A percentile compares a stretch with the other conserved stretches of the same genome.
These are phyloP conservation scores for Phrynosoma platyrhinos DNA, from an alignment of 2,113 vertebrate genomes.

Conservation along the genomic window DNA sequence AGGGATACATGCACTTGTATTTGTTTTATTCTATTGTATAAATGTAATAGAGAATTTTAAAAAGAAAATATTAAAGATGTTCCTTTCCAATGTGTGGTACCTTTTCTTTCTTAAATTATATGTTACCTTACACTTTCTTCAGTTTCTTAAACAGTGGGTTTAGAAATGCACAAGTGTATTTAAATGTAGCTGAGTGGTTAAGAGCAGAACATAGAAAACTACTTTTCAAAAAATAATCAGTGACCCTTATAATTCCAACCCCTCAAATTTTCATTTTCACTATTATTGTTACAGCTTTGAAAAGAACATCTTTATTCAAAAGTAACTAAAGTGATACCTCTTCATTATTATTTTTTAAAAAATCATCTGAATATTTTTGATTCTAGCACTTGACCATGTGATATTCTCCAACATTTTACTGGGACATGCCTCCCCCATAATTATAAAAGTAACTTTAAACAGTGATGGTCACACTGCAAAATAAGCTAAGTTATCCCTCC, in stretches of 20 bases:
- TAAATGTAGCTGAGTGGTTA: background rate
- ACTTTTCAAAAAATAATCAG: too few relatives aligned
- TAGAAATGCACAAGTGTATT: background rate
- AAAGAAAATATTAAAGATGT: background rate
- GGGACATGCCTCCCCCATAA: background rate
- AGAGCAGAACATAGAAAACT: too few relatives aligned
- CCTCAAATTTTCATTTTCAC: too few relatives aligned
- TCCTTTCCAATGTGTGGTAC: background rate
- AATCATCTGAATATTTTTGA: too few relatives aligned
- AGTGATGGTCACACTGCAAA: background rate
- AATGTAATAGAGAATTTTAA: background rate
- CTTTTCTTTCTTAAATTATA: background rate
- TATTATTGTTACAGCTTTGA: too few relatives aligned
- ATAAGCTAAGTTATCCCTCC: background rate
- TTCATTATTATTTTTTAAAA: too few relatives aligned
- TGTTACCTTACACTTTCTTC: background rate
- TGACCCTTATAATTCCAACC: too few relatives aligned
- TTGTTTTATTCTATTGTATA: background rate
- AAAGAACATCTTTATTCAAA: too few relatives aligned
- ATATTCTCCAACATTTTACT: background rate
- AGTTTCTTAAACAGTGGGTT: background rate
- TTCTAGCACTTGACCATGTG: too few relatives aligned
- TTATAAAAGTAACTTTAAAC: background rate
- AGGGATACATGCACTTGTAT: background rate
- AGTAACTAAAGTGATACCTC: too few relatives aligned